A percentile compares a stretch with the other conserved stretches of the same genome.
These are phyloP conservation scores for Forpus xanthops DNA, from an alignment of 2,797 vertebrate genomes.

Conservation along the genomic window DNA sequence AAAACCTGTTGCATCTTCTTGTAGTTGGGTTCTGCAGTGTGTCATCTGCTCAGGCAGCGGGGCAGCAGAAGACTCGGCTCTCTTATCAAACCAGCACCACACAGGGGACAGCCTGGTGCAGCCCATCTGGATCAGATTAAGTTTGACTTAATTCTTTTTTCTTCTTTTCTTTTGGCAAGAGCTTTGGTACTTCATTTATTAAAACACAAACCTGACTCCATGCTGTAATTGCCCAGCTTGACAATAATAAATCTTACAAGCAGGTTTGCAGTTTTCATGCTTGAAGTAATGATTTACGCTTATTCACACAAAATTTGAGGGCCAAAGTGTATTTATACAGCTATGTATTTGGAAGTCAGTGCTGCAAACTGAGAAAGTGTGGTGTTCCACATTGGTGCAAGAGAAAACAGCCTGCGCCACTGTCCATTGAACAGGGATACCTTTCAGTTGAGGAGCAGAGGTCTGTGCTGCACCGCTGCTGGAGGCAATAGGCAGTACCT, in stretches of 20 bases:
- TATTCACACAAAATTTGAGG: background rate
- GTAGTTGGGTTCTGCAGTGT: background rate
- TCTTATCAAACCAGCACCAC: slow-evolving; percentile 6
- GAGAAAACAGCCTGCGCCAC: background rate
- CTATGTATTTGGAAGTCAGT: background rate
- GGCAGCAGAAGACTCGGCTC: background rate
- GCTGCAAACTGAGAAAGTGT: background rate
- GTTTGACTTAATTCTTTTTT: slow-evolving; percentile 8
- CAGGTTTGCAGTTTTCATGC: background rate
- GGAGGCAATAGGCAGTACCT: background rate
- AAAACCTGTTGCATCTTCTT: slow-evolving; percentile 43
- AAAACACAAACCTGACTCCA: slow-evolving; percentile 29
- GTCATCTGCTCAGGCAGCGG: background rate
- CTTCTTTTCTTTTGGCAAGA: background rate
- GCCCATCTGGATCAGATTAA: slow-evolving; percentile 55
- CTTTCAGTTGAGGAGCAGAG: background rate
- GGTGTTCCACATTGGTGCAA: background rate
- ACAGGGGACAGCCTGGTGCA: slow-evolving; percentile 22
- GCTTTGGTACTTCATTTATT: slow-evolving; percentile 27
- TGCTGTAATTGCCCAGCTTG: slow-evolving; percentile 33
- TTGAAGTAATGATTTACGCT: background rate
- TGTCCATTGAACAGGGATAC: accelerated
- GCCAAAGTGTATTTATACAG: background rate
- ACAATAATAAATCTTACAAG: slow-evolving; percentile 47
- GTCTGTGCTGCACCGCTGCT: background rate